These are phyloP conservation scores for Coregonus sp. DNA, from an alignment of 2,797 vertebrate species.

Conservation along the genomic window DNA sequence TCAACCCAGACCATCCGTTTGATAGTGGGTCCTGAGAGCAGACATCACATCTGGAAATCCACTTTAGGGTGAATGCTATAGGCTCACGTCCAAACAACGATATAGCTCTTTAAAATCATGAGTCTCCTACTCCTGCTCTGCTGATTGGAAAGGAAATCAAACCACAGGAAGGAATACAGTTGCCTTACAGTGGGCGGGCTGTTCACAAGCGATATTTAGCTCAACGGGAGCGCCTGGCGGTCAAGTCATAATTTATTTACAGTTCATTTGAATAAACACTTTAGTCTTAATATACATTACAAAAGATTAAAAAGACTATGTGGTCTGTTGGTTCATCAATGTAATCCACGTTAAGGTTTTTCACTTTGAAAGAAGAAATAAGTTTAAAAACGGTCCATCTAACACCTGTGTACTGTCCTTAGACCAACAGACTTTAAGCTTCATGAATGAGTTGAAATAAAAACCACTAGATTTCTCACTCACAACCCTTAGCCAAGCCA, in stretches of 20 bases:
- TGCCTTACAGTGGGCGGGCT: neutral
- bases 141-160: neutral
- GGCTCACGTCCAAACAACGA: neutral
- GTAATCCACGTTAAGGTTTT: neutral
- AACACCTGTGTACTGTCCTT: neutral
- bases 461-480: neutral
- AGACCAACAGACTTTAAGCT: neutral
- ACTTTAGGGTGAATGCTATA: conserved; percentile 5
- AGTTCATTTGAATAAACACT: neutral
- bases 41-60: conserved; percentile 26
- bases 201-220: neutral
- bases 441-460: neutral
- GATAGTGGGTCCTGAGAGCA: neutral
- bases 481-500: too few species aligned
- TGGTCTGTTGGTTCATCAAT: neutral
- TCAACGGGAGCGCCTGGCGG: neutral
- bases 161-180: neutral
- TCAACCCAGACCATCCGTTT: neutral
- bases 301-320: neutral
- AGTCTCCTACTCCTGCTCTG: neutral
- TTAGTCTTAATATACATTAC: neutral
- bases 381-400: neutral
- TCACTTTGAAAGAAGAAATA: neutral
- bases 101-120: neutral
- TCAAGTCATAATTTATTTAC: neutral